Percentiles rank a stretch among this genome's conserved stretches.
Evolutionary conservation across 1,140 invertebrate genomes (phyloP).

Genomic region (Drosophila rhopaloa): DNA sequence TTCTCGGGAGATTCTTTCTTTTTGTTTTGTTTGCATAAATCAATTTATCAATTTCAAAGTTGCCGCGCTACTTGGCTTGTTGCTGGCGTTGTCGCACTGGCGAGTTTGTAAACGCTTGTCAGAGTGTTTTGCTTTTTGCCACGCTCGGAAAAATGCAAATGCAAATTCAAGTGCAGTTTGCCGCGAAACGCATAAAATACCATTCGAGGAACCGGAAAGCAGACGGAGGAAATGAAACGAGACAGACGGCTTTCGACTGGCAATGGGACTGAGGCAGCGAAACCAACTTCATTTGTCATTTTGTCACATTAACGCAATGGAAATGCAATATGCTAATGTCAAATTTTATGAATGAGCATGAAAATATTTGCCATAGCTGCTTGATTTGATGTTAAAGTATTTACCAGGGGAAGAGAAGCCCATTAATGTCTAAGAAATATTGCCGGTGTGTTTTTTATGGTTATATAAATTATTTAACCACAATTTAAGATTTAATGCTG

Average conservation of each 20-base stretch:
- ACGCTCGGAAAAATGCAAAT: constrained; percentile 47
- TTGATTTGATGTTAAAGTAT: constrained; percentile 32
- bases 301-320: constrained; percentile 82
- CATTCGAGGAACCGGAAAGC: constrained; percentile 27
- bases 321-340: constrained; percentile 83
- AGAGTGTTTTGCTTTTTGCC: constrained; percentile 77
- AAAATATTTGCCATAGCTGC: constrained; percentile 61
- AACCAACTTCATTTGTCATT: constrained; percentile 78
- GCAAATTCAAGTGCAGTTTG: constrained; percentile 69
- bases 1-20: constrained; percentile 14
- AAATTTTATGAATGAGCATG: constrained; percentile 76
- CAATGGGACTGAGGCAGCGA: constrained; percentile 20
- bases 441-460: not conserved
- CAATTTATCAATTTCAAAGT: constrained; percentile 83
- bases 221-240: constrained; percentile 13
- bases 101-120: constrained; percentile 79
- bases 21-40: constrained; percentile 69
- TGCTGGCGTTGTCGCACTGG: constrained; percentile 55
- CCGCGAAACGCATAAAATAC: constrained; percentile 69
- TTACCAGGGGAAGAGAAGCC: not conserved
- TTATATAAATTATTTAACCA: no score
- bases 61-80: constrained; percentile 55
- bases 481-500: no score
- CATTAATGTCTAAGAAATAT: not conserved
- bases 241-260: constrained; percentile 44